phyloP scores from a whole-genome alignment of 2,888 invertebrate species.

The Drosophila maculinotata region DNA sequence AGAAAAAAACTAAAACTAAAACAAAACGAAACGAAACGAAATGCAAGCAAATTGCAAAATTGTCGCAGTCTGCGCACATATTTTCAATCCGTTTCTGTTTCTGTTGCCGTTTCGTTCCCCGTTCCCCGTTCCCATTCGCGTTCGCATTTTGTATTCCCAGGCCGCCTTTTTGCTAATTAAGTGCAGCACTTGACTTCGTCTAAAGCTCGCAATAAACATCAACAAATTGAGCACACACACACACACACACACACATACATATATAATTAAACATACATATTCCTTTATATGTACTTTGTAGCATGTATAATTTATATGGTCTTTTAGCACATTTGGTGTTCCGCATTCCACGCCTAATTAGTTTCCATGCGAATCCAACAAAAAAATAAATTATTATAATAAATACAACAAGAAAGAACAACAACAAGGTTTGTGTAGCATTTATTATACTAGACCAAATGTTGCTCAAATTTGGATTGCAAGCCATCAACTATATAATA shows the following conservation, averaged over 20 bases:
- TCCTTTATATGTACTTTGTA: not conserved
- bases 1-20: constrained; percentile 9
- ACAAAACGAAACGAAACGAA: not conserved
- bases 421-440: constrained; percentile 13
- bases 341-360: constrained; percentile 74
- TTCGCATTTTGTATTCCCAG: constrained; percentile 45
- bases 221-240: constrained; percentile 53
- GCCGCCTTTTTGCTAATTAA: constrained; percentile 65
- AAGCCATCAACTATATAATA: not conserved
- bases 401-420: not conserved
- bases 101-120: constrained; percentile 26
- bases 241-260: constrained; percentile 6
- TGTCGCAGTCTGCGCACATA: constrained; percentile 35
- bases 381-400: too few species aligned
- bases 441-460: constrained; percentile 19
- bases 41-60: constrained; percentile 26
- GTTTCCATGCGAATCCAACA: constrained; percentile 32
- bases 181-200: constrained; percentile 67
- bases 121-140: constrained; percentile 15
- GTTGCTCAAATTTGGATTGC: constrained; percentile 1
- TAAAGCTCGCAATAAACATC: constrained; percentile 63
- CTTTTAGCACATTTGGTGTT: constrained; percentile 71
- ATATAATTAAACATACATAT: not conserved
- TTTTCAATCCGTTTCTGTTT: constrained; percentile 5
- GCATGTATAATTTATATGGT: constrained; percentile 56